Evolutionary conservation across 2,888 invertebrate species (phyloP).

Genomic region (Chymomyza caudatula): DNA sequence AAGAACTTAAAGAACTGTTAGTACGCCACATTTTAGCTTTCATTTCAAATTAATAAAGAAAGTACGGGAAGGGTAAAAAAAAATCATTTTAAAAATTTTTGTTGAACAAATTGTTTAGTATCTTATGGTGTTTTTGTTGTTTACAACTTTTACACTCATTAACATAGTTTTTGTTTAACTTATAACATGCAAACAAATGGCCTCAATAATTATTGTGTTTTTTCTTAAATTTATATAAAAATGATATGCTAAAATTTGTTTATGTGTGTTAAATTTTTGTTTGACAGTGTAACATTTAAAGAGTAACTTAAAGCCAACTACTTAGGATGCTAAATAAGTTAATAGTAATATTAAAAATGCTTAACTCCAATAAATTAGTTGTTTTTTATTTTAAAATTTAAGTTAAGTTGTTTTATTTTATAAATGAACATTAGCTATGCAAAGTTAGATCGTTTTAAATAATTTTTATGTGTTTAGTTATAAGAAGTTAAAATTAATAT

Average conservation of each 20-base stretch:
- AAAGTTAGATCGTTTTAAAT: conserved; percentile 49
- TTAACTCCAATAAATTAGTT: conserved; percentile 70
- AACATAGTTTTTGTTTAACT: not conserved
- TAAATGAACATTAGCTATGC: conserved; percentile 64
- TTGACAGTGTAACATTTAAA: not conserved
- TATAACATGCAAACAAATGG: conserved; percentile 10
- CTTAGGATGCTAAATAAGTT: conserved; percentile 50
- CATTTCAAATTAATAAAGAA: not conserved
- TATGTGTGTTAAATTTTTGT: not conserved
- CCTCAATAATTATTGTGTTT: conserved; percentile 6
- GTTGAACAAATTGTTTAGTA: not conserved
- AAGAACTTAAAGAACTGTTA: not conserved
- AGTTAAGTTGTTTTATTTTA: conserved; percentile 19
- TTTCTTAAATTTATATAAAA: conserved; percentile 8
- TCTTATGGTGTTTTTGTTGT: not conserved
- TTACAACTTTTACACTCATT: not conserved
- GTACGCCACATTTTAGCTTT: not conserved
- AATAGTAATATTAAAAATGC: conserved; percentile 50
- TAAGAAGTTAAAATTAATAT: conserved; percentile 72
- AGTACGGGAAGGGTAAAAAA: not conserved
- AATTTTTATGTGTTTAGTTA: conserved; percentile 53
- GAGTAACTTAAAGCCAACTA: conserved; percentile 1
- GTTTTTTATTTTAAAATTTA: conserved; percentile 13
- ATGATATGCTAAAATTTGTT: not conserved
- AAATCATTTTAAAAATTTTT: conserved; percentile 14